Conservation (phyloP, 2,113 vertebrate genomes). For the Raja brachyura region DNA sequence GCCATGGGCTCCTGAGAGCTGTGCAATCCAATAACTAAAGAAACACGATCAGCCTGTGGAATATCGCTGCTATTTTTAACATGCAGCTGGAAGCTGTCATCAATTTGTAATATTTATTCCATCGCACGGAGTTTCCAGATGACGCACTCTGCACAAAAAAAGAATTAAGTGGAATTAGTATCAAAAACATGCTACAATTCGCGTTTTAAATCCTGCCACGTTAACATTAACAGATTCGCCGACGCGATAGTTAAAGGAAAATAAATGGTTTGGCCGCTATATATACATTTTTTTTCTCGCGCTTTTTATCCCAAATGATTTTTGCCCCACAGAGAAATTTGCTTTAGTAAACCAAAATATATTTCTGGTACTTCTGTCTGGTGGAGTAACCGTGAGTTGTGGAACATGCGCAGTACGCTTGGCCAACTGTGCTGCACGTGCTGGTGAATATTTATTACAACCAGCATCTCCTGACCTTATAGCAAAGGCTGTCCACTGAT, state of each 20-base stretch:
- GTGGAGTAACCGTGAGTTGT: neutral
- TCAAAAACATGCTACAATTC: neutral
- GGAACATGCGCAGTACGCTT: constrained; percentile 10
- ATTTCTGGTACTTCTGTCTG: constrained; percentile 9
- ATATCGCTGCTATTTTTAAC: constrained; percentile 57
- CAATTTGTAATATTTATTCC: constrained; percentile 57
- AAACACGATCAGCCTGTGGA: constrained; percentile 52
- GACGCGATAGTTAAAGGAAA: neutral
- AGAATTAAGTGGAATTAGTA: constrained; percentile 16
- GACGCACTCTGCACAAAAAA: constrained; percentile 45
- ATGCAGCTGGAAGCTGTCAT: constrained; percentile 57
- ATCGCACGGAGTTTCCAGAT: constrained; percentile 56
- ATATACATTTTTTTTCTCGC: neutral
- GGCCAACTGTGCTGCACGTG: constrained; percentile 48
- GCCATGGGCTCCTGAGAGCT: neutral
- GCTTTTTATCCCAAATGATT: neutral
- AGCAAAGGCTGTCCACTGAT: constrained; percentile 24
- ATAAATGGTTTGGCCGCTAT: neutral
- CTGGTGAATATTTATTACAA: constrained; percentile 73
- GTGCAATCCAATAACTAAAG: constrained; percentile 42
- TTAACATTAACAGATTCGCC: neutral
- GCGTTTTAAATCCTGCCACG: neutral
- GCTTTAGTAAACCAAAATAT: neutral
- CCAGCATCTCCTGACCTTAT: constrained; percentile 44
- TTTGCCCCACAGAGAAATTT: neutral